These are phyloP conservation scores for Ditula angustiorana DNA, from an alignment of 2,888 invertebrate species.

Conservation along the genomic window DNA sequence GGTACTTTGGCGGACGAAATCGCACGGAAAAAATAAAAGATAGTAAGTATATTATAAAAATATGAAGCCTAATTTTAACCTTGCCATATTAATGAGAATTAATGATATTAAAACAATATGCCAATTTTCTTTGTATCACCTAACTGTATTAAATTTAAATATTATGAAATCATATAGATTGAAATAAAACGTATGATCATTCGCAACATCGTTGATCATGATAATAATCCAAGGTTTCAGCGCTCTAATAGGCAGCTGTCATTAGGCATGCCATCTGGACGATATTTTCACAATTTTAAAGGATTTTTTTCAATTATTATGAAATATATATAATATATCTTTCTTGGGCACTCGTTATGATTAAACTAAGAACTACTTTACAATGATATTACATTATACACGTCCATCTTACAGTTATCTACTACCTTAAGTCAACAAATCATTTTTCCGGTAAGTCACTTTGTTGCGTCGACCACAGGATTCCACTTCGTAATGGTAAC, in stretches of 20 bases:
- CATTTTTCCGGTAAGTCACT: conserved; percentile 57
- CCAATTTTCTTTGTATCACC: conserved; percentile 52
- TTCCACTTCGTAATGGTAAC: conserved; percentile 51
- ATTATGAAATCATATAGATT: not conserved
- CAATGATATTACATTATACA: conserved; percentile 44
- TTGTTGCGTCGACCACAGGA: conserved; percentile 61
- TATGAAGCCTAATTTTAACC: conserved; percentile 18
- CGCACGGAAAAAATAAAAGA: too few species aligned
- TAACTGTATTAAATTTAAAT: not conserved
- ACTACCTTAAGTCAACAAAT: conserved; percentile 43
- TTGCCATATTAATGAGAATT: conserved; percentile 19
- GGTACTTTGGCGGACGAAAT: too few species aligned
- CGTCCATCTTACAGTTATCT: conserved; percentile 40
- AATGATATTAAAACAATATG: conserved; percentile 45
- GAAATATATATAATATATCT: conserved; percentile 15
- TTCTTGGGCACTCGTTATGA: conserved; percentile 18
- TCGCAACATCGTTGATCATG: conserved; percentile 6
- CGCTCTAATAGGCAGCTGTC: not conserved
- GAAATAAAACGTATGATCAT: conserved; percentile 3
- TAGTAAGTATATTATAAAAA: conserved; percentile 20
- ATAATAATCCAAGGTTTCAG: conserved; percentile 10
- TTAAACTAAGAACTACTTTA: conserved; percentile 47
- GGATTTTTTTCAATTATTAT: conserved; percentile 1
- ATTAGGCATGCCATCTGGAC: conserved; percentile 17
- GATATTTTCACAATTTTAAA: conserved; percentile 13